Conservation (phyloP, 2,797 vertebrate species). For the Erethizon dorsatum region DNA sequence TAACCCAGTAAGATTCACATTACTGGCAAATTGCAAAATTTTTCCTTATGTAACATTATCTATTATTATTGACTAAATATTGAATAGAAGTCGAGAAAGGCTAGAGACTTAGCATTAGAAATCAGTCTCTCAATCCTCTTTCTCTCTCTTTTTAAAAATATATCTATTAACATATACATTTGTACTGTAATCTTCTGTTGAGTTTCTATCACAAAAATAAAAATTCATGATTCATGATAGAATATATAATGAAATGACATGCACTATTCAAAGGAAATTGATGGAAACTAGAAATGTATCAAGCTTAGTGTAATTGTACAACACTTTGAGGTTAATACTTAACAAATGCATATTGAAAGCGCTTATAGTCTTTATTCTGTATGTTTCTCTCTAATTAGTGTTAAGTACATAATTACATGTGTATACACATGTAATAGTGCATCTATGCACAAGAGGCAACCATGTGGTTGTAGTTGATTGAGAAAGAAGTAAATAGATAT, state of each 20-base stretch:
- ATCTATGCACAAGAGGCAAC: neutral
- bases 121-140: neutral
- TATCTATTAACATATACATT: neutral
- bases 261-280: conserved; percentile 21
- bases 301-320: neutral
- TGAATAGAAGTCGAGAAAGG: neutral
- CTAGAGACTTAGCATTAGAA: neutral
- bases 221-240: neutral
- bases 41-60: neutral
- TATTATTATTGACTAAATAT: neutral
- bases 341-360: neutral
- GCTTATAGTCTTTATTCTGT: neutral
- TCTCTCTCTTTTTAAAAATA: neutral
- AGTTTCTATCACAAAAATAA: conserved; percentile 34
- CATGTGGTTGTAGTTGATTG: neutral
- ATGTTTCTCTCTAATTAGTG: neutral
- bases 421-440: neutral
- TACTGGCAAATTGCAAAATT: neutral
- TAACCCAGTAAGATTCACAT: neutral
- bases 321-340: neutral
- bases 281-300: conserved; percentile 36
- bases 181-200: neutral
- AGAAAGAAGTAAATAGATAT: neutral
- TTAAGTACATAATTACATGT: conserved; percentile 37
- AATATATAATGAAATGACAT: conserved; percentile 12